A percentile compares a stretch with the other conserved stretches of the same genome.
These are phyloP conservation scores for Laothoe populi DNA, from an alignment of 2,888 invertebrate species.

Conservation along the genomic window DNA sequence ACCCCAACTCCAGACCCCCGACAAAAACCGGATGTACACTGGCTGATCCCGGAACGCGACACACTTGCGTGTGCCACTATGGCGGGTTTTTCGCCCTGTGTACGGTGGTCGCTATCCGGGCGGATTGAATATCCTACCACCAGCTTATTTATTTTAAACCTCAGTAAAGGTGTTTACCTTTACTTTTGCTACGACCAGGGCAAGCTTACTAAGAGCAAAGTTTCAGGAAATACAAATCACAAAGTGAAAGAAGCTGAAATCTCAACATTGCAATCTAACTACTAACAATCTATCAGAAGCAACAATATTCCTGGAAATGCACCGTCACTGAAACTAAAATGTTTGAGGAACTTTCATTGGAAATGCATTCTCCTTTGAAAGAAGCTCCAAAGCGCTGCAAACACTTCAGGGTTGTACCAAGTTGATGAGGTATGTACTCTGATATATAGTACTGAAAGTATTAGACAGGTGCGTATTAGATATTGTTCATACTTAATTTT, in stretches of 20 bases:
- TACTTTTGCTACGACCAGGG: too few relatives aligned
- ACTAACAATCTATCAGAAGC: slow-evolving; percentile 13
- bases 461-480: too few relatives aligned
- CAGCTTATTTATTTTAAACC: not conserved
- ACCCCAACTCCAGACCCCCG: too few relatives aligned
- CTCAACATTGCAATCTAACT: slow-evolving; percentile 2
- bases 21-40: too few relatives aligned
- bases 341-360: slow-evolving; percentile 17
- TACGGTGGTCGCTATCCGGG: too few relatives aligned
- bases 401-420: not conserved
- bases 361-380: slow-evolving; percentile 11
- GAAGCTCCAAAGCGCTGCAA: slow-evolving; percentile 8
- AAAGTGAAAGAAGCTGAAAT: not conserved
- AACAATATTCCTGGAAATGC: slow-evolving; percentile 12
- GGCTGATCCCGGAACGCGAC: too few relatives aligned
- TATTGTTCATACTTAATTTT: too few relatives aligned
- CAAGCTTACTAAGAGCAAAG: slow-evolving; percentile 1
- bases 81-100: too few relatives aligned
- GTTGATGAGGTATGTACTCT: too few relatives aligned
- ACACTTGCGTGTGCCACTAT: too few relatives aligned
- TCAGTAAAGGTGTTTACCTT: not conserved
- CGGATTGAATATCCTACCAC: too few relatives aligned
- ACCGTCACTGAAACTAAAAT: slow-evolving; percentile 18
- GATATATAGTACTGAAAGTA: too few relatives aligned
- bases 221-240: not conserved